Percentiles rank a stretch among this genome's conserved stretches.
Conservation (phyloP, 2,888 invertebrate genomes). For the Antheraea yamamai region DNA sequence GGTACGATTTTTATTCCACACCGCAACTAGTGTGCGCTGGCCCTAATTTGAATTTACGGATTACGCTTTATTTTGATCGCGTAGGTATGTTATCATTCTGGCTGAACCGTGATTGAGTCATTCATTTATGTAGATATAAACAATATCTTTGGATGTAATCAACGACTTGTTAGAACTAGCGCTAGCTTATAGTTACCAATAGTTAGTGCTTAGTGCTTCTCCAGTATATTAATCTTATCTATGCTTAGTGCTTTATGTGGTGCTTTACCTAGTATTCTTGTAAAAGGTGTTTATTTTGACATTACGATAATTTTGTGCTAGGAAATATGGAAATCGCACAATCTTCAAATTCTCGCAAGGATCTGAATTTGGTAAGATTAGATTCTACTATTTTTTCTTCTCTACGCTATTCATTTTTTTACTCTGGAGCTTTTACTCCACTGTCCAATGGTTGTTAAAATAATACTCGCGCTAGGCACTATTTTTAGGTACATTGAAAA, state of each 20-base stretch:
- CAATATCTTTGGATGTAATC: neutral
- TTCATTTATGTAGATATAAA: neutral
- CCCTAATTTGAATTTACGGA: too few relatives aligned
- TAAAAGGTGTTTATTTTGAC: neutral
- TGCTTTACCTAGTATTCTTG: too few relatives aligned
- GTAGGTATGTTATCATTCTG: neutral
- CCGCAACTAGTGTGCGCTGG: too few relatives aligned
- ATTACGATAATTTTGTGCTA: neutral
- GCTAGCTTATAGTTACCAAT: too few relatives aligned
- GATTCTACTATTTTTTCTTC: neutral
- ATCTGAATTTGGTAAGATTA: slow-evolving; percentile 3
- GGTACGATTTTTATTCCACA: too few relatives aligned
- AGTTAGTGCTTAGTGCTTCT: too few relatives aligned
- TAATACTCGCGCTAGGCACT: neutral
- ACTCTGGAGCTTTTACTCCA: neutral
- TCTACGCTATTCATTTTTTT: neutral
- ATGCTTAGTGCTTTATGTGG: too few relatives aligned
- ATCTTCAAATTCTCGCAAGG: neutral
- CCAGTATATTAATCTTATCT: too few relatives aligned
- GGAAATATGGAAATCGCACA: neutral
- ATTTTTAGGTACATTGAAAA: too few relatives aligned
- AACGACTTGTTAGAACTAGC: neutral
- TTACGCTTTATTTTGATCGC: neutral
- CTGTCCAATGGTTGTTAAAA: neutral
- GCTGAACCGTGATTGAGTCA: neutral